Conservation (phyloP, 1,140 invertebrate species). For the Zophobas morio region DNA sequence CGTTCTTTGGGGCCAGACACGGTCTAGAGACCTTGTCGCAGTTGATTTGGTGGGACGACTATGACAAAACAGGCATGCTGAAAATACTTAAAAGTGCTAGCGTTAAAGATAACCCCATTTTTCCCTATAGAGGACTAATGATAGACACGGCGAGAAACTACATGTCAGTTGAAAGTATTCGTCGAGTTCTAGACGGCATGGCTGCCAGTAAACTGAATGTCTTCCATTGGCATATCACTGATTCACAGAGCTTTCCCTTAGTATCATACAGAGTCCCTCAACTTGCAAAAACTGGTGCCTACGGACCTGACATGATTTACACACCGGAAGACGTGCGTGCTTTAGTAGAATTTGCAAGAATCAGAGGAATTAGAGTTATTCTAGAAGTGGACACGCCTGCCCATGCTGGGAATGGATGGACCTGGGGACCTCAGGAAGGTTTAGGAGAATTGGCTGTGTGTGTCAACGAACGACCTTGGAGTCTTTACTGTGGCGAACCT, state of each 20-base stretch:
- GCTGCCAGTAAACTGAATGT: constrained; percentile 86
- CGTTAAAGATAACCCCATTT: constrained; percentile 74
- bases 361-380: constrained; percentile 80
- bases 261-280: constrained; percentile 78
- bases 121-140: constrained; percentile 80
- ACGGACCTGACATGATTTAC: constrained; percentile 79
- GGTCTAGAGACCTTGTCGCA: constrained; percentile 86
- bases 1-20: constrained; percentile 84
- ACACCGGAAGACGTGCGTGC: constrained; percentile 76
- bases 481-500: constrained; percentile 83
- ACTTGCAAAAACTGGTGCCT: constrained; percentile 82
- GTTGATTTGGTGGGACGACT: constrained; percentile 83
- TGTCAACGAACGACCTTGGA: constrained; percentile 83
- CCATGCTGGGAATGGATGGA: constrained; percentile 86
- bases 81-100: constrained; percentile 71
- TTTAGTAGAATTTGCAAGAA: constrained; percentile 76
- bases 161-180: constrained; percentile 78
- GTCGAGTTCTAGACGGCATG: constrained; percentile 83
- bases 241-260: constrained; percentile 88
- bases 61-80: constrained; percentile 73
- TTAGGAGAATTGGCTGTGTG: constrained; percentile 81
- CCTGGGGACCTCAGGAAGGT: constrained; percentile 79
- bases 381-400: constrained; percentile 86
- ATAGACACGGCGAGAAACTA: constrained; percentile 85
- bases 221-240: constrained; percentile 89